A percentile compares a stretch with the other conserved stretches of the same genome.
Evolutionary conservation across 2,888 invertebrate species (phyloP).

Genomic region (Lathronympha strigana): DNA sequence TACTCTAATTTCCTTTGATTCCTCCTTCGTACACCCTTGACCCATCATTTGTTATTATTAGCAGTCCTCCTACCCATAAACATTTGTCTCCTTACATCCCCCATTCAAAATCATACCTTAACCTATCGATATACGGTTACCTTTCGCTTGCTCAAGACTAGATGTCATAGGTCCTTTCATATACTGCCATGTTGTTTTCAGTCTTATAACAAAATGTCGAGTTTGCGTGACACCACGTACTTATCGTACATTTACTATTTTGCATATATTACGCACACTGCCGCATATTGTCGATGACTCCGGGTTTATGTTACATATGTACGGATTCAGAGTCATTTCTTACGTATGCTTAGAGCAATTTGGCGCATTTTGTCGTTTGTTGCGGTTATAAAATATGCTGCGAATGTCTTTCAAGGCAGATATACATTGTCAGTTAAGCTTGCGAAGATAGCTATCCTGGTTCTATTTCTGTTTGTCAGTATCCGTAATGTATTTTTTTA

Average conservation of each 20-base stretch:
- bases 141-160: slow-evolving; percentile 43
- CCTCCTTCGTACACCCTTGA: slow-evolving; percentile 43
- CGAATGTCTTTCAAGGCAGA: not conserved
- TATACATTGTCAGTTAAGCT: not conserved
- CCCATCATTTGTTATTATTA: slow-evolving; percentile 43
- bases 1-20: slow-evolving; percentile 45
- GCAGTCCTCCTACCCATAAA: slow-evolving; percentile 46
- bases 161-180: slow-evolving; percentile 51
- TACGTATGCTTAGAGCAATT: slow-evolving; percentile 25
- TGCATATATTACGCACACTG: slow-evolving; percentile 75
- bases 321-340: slow-evolving; percentile 30
- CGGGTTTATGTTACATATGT: slow-evolving; percentile 33
- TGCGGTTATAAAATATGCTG: not conserved
- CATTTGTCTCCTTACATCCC: slow-evolving; percentile 45
- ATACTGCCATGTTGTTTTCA: slow-evolving; percentile 51
- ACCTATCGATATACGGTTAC: slow-evolving; percentile 43
- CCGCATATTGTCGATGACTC: slow-evolving; percentile 44
- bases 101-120: slow-evolving; percentile 52
- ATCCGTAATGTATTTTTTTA: no score
- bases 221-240: slow-evolving; percentile 77
- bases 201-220: slow-evolving; percentile 78
- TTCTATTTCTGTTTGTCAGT: no score
- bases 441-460: not conserved
- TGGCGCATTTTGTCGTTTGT: slow-evolving; percentile 6
- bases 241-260: slow-evolving; percentile 77